These are phyloP conservation scores for Chrysomela aeneicollis DNA, from an alignment of 2,888 invertebrate species.

Conservation along the genomic window DNA sequence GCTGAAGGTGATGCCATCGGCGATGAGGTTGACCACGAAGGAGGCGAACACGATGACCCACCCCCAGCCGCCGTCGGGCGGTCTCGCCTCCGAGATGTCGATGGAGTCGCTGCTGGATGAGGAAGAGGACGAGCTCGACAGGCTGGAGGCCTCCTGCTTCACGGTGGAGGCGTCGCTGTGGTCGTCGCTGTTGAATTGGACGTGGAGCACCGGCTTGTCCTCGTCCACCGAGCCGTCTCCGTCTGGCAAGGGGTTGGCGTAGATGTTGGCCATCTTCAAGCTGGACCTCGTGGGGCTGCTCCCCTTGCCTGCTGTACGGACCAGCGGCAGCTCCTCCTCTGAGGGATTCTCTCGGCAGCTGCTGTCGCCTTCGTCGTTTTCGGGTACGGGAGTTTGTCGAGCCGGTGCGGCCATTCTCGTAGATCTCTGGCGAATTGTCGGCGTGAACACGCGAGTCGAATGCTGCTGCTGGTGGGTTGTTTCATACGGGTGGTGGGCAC, in stretches of 20 bases:
- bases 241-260: constrained; percentile 35
- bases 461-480: constrained; percentile 42
- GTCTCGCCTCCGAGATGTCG: constrained; percentile 72
- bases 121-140: constrained; percentile 54
- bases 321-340: constrained; percentile 21
- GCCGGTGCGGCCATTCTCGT: constrained; percentile 61
- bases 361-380: neutral
- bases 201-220: constrained; percentile 63
- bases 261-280: constrained; percentile 41
- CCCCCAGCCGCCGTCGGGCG: constrained; percentile 92
- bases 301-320: constrained; percentile 28
- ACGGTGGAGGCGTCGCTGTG: constrained; percentile 40
- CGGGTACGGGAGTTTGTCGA: constrained; percentile 42
- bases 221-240: constrained; percentile 50
- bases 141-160: constrained; percentile 46
- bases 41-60: constrained; percentile 92
- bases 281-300: constrained; percentile 37
- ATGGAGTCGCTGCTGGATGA: constrained; percentile 68
- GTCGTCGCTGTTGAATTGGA: constrained; percentile 67
- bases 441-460: constrained; percentile 57
- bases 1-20: constrained; percentile 91
- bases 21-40: constrained; percentile 89
- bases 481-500: constrained; percentile 54
- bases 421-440: constrained; percentile 56
- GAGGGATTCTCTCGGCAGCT: no score